Evolutionary conservation across 2,888 invertebrate genomes (phyloP).

Genomic region (Mesorhabditis sp.): DNA sequence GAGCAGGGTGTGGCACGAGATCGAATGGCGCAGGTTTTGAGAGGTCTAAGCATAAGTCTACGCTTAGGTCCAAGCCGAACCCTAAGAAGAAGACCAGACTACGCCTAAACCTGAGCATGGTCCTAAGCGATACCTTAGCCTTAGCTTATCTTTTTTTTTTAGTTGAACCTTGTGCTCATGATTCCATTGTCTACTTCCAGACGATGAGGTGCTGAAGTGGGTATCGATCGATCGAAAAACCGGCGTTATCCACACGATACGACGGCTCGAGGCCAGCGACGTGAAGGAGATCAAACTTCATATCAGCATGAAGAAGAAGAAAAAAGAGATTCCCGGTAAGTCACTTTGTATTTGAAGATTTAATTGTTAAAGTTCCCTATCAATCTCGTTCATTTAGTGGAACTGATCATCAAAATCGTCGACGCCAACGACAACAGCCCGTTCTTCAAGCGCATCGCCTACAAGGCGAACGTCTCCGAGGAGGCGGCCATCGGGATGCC

Average conservation of each 20-base stretch:
- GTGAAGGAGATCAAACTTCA: constrained; percentile 28
- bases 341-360: neutral
- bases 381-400: constrained; percentile 16
- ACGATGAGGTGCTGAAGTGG: constrained; percentile 26
- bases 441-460: constrained; percentile 19
- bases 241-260: constrained; percentile 24
- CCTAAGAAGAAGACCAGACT: too few relatives aligned
- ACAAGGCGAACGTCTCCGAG: constrained; percentile 21
- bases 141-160: too few relatives aligned
- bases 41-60: too few relatives aligned
- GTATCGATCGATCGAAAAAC: constrained; percentile 25
- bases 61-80: too few relatives aligned
- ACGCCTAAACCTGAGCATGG: too few relatives aligned
- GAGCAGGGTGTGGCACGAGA: neutral
- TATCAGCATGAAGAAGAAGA: constrained; percentile 34
- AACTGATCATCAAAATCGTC: constrained; percentile 35
- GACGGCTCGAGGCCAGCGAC: constrained; percentile 21
- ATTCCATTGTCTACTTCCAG: constrained; percentile 5
- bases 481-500: constrained; percentile 19
- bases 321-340: constrained; percentile 30
- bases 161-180: too few relatives aligned
- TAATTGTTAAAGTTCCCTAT: too few relatives aligned
- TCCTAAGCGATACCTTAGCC: too few relatives aligned
- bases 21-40: too few relatives aligned
- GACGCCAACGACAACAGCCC: constrained; percentile 27